Evolutionary conservation across 2,797 vertebrate genomes (phyloP).

Genomic region (Agapornis canus): DNA sequence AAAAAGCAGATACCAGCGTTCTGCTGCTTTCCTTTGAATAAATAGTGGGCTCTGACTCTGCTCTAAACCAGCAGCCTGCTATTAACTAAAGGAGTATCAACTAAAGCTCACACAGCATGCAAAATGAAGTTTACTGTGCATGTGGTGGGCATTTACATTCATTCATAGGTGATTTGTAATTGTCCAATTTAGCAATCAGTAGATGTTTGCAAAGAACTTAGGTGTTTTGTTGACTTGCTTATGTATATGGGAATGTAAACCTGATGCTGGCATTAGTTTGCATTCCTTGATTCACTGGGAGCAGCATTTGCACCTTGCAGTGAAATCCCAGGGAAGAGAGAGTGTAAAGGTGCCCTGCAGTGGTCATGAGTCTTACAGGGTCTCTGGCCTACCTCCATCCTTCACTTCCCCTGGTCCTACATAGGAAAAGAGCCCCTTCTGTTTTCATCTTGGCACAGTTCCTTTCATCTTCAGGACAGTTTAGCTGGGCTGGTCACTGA

Average conservation of each 20-base stretch:
- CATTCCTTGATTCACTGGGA: background rate
- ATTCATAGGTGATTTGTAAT: conserved; percentile 15
- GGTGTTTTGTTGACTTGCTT: background rate
- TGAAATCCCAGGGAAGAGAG: background rate
- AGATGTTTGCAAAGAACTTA: background rate
- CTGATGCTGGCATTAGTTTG: background rate
- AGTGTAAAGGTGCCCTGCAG: background rate
- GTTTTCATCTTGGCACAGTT: background rate
- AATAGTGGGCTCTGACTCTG: background rate
- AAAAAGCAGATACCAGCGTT: background rate
- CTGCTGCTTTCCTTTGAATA: background rate
- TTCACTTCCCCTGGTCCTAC: background rate
- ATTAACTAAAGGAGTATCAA: background rate
- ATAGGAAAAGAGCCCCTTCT: background rate
- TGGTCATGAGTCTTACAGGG: background rate
- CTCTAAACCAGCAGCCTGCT: background rate
- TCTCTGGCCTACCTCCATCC: background rate
- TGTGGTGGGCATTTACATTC: background rate
- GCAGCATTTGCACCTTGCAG: background rate
- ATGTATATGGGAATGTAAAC: background rate
- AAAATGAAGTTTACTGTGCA: background rate
- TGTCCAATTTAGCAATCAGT: conserved; percentile 19
- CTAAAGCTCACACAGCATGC: background rate
- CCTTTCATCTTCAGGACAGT: background rate
- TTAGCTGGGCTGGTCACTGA: background rate